Base-by-base conservation (phyloP, 2,888 invertebrate genomes). In the Maniola hyperantus region DNA sequence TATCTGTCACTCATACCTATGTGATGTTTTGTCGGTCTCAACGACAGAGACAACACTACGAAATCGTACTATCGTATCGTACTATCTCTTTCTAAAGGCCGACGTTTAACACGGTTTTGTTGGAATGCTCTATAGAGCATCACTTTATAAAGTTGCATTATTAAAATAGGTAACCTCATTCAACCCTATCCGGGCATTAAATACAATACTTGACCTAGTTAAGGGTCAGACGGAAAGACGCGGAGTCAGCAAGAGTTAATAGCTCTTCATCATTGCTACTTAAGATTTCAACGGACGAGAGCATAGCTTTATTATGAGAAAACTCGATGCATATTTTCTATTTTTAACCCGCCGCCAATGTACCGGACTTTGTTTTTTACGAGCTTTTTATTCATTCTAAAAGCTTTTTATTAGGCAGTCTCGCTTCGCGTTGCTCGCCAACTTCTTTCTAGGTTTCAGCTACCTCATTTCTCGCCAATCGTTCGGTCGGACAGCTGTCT, bases 211-310 rank as follows among this genome's bases (percentile, higher is more conserved):
- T 18, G 57, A 57, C 57, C 39, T 20, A 57, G 18, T 57, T 39
- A 57, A 42, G 20, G 57, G 42, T 57, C 57, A 42, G 42, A 42
- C 20, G 11, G 57, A 57, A 42, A 39, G 42, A 39, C 20, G 42
- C 57, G 20, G 13, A 18, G 39, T 57, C 42, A 20, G 39, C 57
- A 5, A 42, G 15, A 57, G 0, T 26, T 8, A 20, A 42, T 20
- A 20, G 20, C 39, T 11, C 18, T 20, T 6, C 20, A 26, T 54
- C 54, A 10, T 20, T 42, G 39, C 6, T 42, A 13, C 36, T 20
- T 34, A 57, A 57, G 57, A 42, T 18, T 10, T 36, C 6, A 53
- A 53, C 33, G 33, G 13, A 11, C 26, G 26, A 13, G 51, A 36
- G n/a, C 8, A n/a, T n/a, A 1, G 20, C 13, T 20, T 20, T 6